Evolutionary conservation across 2,113 vertebrate genomes (phyloP).

Genomic region (Setophaga kirtlandii): DNA sequence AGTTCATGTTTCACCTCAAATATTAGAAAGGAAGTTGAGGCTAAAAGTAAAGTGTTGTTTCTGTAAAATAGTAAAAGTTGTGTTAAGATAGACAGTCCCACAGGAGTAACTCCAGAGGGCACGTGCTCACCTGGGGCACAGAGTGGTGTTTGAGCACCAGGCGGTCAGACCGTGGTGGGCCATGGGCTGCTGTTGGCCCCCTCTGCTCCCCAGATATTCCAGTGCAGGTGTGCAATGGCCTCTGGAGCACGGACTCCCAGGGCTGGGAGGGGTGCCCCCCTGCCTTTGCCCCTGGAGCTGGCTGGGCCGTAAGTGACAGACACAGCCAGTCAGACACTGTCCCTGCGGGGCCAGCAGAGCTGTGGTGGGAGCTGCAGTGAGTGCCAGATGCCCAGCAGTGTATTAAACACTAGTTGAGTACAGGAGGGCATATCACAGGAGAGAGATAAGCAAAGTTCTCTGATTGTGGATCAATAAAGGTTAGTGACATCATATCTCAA

Average conservation of each 20-base stretch:
- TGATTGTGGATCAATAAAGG: slow-evolving; percentile 96
- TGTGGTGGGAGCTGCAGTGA: slow-evolving; percentile 79
- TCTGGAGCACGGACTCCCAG: background rate
- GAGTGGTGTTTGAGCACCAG: rapidly evolving
- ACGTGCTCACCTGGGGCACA: rapidly evolving
- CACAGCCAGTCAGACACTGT: slow-evolving; percentile 66
- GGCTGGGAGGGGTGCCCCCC: rapidly evolving
- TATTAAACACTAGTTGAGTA: slow-evolving; percentile 94
- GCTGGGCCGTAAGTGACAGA: background rate
- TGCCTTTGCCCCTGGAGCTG: background rate
- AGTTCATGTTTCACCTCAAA: background rate
- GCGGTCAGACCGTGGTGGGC: rapidly evolving
- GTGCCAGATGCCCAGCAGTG: slow-evolving; percentile 79
- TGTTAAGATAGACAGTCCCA: background rate
- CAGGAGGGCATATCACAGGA: slow-evolving; percentile 89
- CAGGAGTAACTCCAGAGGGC: background rate
- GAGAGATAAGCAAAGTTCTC: slow-evolving; percentile 93
- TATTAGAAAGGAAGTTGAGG: background rate
- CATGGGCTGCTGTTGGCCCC: rapidly evolving
- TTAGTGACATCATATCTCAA: slow-evolving; percentile 99
- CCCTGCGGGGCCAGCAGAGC: slow-evolving; percentile 66
- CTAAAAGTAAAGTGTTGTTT: background rate
- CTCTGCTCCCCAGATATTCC: background rate
- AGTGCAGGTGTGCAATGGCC: rapidly evolving
- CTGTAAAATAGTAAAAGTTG: background rate